Conservation (phyloP, 1,140 invertebrate species). For the Drosophila dunni region DNA sequence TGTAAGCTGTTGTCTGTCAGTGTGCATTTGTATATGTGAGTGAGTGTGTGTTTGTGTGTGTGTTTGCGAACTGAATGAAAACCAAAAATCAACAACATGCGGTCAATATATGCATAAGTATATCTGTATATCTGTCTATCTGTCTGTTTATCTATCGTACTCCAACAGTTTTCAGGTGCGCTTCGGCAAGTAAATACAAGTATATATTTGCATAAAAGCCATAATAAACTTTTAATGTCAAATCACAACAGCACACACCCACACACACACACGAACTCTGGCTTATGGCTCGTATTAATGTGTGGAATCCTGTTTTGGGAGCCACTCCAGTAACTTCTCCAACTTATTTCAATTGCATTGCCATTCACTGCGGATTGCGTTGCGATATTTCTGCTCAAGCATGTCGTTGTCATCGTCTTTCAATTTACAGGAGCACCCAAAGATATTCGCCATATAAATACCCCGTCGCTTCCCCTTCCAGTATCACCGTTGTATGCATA, state of each 20-base stretch:
- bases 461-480: neutral
- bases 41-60: neutral
- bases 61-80: neutral
- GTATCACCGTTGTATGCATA: slow-evolving; percentile 50
- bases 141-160: neutral
- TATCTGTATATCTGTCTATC: neutral
- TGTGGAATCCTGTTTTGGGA: slow-evolving; percentile 17
- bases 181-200: slow-evolving; percentile 4
- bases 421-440: slow-evolving; percentile 41
- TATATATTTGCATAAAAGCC: slow-evolving; percentile 12
- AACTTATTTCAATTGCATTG: slow-evolving; percentile 44
- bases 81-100: slow-evolving; percentile 8
- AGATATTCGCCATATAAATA: slow-evolving; percentile 31
- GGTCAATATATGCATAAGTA: neutral
- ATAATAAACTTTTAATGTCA: slow-evolving; percentile 27
- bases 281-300: slow-evolving; percentile 30
- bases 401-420: slow-evolving; percentile 51
- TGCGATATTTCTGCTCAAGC: slow-evolving; percentile 42
- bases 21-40: no score
- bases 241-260: slow-evolving; percentile 14
- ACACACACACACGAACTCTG: neutral
- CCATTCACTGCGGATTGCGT: slow-evolving; percentile 38
- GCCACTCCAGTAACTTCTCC: neutral
- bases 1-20: neutral
- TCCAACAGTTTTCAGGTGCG: slow-evolving; percentile 6